phyloP scores from a whole-genome alignment of 2,888 invertebrate genomes.

The Scrobipalpa costella region DNA sequence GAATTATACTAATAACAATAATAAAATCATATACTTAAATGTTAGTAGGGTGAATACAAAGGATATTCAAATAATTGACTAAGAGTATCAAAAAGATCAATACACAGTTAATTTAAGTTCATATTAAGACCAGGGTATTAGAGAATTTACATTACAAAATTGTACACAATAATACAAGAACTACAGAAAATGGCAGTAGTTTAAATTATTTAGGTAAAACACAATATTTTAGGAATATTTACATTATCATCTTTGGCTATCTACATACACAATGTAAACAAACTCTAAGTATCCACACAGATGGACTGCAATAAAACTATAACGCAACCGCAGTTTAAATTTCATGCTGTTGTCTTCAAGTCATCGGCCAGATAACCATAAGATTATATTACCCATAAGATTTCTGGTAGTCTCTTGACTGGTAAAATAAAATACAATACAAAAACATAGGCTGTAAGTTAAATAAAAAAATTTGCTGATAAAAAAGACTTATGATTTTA shows the following conservation, averaged over 20 bases:
- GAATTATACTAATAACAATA: too few relatives aligned
- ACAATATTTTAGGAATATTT: conserved; percentile 34
- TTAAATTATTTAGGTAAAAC: conserved; percentile 29
- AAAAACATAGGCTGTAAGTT: too few relatives aligned
- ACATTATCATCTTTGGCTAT: conserved; percentile 30
- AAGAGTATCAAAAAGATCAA: neutral
- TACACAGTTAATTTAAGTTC: neutral
- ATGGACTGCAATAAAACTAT: neutral
- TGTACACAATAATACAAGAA: conserved; percentile 4
- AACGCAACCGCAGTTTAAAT: neutral
- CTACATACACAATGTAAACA: conserved; percentile 31
- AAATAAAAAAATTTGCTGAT: too few relatives aligned
- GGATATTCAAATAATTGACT: too few relatives aligned
- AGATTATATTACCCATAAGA: too few relatives aligned
- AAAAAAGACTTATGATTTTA: too few relatives aligned
- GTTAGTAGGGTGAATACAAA: too few relatives aligned
- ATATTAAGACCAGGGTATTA: neutral
- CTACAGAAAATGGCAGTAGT: conserved; percentile 43
- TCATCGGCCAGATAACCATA: too few relatives aligned
- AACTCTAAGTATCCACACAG: neutral
- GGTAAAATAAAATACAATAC: too few relatives aligned
- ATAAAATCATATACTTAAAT: too few relatives aligned
- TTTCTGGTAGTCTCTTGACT: too few relatives aligned
- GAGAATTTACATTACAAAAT: conserved; percentile 11
- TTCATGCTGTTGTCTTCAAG: too few relatives aligned